Percentiles rank a stretch among this genome's conserved stretches.
Evolutionary conservation across 1,140 invertebrate genomes (phyloP).

Genomic region (Parasteatoda tepidariorum): DNA sequence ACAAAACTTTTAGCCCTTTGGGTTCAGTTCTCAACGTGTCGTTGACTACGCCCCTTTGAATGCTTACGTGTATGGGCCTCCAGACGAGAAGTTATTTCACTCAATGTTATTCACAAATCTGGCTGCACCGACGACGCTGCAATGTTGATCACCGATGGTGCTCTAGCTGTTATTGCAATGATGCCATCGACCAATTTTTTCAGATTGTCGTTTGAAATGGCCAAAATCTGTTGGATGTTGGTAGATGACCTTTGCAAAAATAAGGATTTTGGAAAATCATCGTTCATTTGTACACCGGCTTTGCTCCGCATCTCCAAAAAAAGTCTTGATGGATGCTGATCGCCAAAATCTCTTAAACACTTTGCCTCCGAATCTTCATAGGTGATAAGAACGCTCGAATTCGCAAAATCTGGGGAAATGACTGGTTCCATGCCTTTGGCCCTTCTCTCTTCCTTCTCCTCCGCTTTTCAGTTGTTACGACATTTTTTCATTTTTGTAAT

Average conservation of each 20-base stretch:
- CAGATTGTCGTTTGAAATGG: too few relatives aligned
- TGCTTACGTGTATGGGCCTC: neutral
- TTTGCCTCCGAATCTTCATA: neutral
- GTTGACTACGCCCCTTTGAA: neutral
- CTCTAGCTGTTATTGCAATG: neutral
- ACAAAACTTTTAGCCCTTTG: slow-evolving; percentile 66
- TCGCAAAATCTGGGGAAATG: too few relatives aligned
- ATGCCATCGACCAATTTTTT: neutral
- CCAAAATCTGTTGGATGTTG: slow-evolving; percentile 1
- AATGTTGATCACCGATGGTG: neutral
- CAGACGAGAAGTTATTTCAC: neutral
- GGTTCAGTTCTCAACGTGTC: neutral
- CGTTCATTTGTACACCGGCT: neutral
- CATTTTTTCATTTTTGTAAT: too few relatives aligned
- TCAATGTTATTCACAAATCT: neutral
- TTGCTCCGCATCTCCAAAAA: neutral
- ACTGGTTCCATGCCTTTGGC: too few relatives aligned
- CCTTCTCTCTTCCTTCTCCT: too few relatives aligned
- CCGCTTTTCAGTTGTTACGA: too few relatives aligned
- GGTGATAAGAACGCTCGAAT: too few relatives aligned
- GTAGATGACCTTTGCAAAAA: neutral
- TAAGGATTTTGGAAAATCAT: slow-evolving; percentile 10
- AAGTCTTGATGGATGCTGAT: neutral
- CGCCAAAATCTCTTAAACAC: neutral
- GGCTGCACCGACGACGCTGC: neutral